Percentiles rank a stretch among this genome's conserved stretches.
Conservation (phyloP, 2,113 vertebrate species). For the Lota lota region DNA sequence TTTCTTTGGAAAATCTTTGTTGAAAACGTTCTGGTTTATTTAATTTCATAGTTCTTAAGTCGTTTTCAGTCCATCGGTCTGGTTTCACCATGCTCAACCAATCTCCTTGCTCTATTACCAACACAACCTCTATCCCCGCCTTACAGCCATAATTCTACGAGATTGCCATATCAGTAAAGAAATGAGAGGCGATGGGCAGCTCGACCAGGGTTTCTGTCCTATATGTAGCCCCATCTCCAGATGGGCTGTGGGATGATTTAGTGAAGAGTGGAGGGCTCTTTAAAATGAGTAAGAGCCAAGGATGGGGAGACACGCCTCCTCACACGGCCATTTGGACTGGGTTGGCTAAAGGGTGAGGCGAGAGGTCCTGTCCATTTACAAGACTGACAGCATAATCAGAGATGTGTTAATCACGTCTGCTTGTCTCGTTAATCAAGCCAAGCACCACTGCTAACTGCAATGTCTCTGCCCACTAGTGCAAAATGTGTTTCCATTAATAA, state of each 20-base stretch:
- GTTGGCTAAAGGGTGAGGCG: constrained; percentile 50
- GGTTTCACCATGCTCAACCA: too few species aligned
- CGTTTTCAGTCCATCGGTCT: too few species aligned
- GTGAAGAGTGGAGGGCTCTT: constrained; percentile 53
- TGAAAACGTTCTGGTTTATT: too few species aligned
- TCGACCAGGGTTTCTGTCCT: constrained; percentile 40
- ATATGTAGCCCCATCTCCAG: constrained; percentile 49
- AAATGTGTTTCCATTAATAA: constrained; percentile 62
- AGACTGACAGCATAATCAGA: constrained; percentile 73
- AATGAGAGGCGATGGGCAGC: too few species aligned
- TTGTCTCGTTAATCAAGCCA: constrained; percentile 69
- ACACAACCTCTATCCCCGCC: too few species aligned
- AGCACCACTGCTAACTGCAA: constrained; percentile 63
- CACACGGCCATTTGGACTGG: constrained; percentile 62
- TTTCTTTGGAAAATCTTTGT: too few species aligned
- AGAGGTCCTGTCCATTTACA: constrained; percentile 70
- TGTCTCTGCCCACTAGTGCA: constrained; percentile 51
- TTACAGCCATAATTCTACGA: too few species aligned
- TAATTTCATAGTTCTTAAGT: too few species aligned
- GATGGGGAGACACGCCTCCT: constrained; percentile 56
- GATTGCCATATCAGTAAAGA: too few species aligned
- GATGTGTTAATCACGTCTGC: constrained; percentile 67
- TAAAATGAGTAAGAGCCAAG: constrained; percentile 67
- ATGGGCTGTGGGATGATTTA: constrained; percentile 65
- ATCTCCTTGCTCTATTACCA: too few species aligned